phyloP scores from a whole-genome alignment of 2,888 invertebrate genomes.

The Tillus elongatus region DNA sequence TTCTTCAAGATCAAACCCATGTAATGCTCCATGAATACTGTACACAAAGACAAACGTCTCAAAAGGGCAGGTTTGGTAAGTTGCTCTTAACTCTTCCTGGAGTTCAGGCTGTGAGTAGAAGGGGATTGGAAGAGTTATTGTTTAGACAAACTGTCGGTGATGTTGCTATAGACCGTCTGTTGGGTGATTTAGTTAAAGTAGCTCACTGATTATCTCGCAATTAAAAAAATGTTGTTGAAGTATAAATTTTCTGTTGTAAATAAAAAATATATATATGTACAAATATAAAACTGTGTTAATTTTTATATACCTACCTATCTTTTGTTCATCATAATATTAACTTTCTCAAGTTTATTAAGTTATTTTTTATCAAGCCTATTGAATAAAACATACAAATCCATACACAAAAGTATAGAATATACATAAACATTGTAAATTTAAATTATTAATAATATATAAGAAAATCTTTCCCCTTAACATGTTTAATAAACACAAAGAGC shows the following conservation, averaged over 20 bases:
- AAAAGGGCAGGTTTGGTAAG: constrained; percentile 58
- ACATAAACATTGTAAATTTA: too few relatives aligned
- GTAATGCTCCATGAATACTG: constrained; percentile 68
- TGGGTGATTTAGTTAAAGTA: constrained; percentile 54
- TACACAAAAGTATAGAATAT: too few relatives aligned
- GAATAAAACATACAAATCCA: too few relatives aligned
- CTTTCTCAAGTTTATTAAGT: too few relatives aligned
- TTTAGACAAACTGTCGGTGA: constrained; percentile 71
- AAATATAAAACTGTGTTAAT: neutral
- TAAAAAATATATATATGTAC: constrained; percentile 2
- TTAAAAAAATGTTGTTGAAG: too few relatives aligned
- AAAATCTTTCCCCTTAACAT: too few relatives aligned
- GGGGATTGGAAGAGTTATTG: constrained; percentile 55
- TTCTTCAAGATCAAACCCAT: constrained; percentile 74
- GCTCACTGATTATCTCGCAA: neutral
- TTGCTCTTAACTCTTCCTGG: constrained; percentile 64
- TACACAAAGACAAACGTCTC: constrained; percentile 34
- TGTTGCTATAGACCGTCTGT: constrained; percentile 59
- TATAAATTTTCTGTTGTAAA: neutral
- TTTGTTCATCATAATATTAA: too few relatives aligned
- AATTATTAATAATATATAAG: too few relatives aligned
- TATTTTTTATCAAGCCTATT: too few relatives aligned
- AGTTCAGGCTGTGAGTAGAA: constrained; percentile 40
- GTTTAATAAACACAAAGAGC: too few relatives aligned
- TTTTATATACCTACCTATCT: neutral